A percentile compares a stretch with the other conserved stretches of the same genome.
phyloP scores from a whole-genome alignment of 2,888 invertebrate genomes.

The Clivina fossor region DNA sequence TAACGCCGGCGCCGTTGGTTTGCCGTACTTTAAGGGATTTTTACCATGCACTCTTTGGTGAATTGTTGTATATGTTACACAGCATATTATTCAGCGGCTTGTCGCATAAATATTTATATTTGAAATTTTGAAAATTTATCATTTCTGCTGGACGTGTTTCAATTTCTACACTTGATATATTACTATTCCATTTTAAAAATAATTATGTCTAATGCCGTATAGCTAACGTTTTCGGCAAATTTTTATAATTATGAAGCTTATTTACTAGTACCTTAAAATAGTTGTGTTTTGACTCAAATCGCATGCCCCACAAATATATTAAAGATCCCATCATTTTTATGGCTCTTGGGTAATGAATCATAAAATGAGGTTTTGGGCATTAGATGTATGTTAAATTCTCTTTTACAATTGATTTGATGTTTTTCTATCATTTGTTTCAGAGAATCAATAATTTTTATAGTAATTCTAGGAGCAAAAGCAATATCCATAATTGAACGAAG shows the following conservation, averaged over 20 bases:
- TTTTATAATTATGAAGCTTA: neutral
- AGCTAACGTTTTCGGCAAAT: neutral
- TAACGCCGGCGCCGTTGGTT: no score
- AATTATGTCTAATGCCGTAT: neutral
- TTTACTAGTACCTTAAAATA: neutral
- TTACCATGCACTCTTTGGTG: no score
- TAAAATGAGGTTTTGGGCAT: conserved; percentile 6
- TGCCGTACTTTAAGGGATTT: no score
- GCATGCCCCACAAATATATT: neutral
- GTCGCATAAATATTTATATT: conserved; percentile 4
- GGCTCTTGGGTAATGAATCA: conserved; percentile 1
- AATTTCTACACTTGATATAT: neutral
- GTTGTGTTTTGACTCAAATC: neutral
- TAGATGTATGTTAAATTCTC: neutral
- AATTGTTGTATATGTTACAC: no score
- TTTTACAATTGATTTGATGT: neutral
- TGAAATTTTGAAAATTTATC: neutral
- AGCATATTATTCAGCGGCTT: no score
- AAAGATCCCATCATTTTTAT: conserved; percentile 4
- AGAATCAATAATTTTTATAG: neutral
- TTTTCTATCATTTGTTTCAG: neutral
- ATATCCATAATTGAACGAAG: conserved; percentile 4
- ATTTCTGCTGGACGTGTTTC: neutral
- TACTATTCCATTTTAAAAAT: neutral
- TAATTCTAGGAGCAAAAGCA: conserved; percentile 4